Percentiles rank a stretch among this genome's conserved stretches.
Conservation (phyloP, 2,888 invertebrate species). For the Cataglyphis altisquamis region DNA sequence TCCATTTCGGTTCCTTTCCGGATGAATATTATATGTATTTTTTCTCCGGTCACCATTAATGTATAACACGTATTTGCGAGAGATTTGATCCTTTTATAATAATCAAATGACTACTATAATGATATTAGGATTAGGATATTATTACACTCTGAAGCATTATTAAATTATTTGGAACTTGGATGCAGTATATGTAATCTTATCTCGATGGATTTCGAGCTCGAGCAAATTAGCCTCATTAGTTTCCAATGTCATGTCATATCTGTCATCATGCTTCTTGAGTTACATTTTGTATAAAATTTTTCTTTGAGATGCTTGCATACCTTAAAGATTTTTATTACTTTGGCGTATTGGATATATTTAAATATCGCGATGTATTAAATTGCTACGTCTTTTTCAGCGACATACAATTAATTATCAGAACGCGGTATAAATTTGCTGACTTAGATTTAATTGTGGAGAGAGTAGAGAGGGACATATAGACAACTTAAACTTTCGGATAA, state of each 20-base stretch:
- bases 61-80: background rate
- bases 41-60: background rate
- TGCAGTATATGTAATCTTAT: slow-evolving; percentile 33
- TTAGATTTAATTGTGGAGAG: slow-evolving; percentile 82
- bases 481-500: slow-evolving; percentile 79
- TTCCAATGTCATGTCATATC: background rate
- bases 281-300: background rate
- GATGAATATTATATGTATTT: background rate
- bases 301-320: background rate
- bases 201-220: slow-evolving; percentile 15
- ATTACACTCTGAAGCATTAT: slow-evolving; percentile 11
- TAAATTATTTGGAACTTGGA: slow-evolving; percentile 24
- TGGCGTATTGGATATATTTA: background rate
- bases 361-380: background rate
- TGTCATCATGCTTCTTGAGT: background rate
- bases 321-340: background rate
- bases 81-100: background rate
- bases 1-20: background rate
- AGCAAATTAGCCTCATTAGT: slow-evolving; percentile 18
- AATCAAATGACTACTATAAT: background rate
- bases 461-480: slow-evolving; percentile 60
- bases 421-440: slow-evolving; percentile 80
- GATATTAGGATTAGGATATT: slow-evolving; percentile 22
- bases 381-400: slow-evolving; percentile 55
- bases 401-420: slow-evolving; percentile 77